Conservation (phyloP, 2,888 invertebrate genomes). For the Hedya salicella region DNA sequence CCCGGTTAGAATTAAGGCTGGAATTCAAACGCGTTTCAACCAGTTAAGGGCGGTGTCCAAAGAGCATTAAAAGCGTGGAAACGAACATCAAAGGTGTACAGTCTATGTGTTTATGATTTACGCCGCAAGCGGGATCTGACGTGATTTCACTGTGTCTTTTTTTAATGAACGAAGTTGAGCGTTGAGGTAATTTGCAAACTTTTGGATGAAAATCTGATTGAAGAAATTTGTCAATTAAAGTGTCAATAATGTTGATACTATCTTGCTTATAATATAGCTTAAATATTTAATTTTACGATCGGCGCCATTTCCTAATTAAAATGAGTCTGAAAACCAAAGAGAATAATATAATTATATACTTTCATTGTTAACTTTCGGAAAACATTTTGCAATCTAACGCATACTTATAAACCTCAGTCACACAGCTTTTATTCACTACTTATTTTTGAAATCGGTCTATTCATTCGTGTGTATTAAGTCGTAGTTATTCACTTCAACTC, state of each 20-base stretch:
- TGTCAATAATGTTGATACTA: background rate
- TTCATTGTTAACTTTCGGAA: no score
- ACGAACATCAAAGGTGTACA: slow-evolving; percentile 61
- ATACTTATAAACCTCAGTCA: no score
- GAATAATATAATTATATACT: no score
- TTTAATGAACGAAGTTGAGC: slow-evolving; percentile 9
- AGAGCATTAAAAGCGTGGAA: slow-evolving; percentile 57
- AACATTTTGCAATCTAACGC: no score
- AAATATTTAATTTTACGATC: no score
- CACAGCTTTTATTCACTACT: no score
- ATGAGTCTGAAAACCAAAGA: no score
- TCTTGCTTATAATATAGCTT: background rate
- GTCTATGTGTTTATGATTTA: slow-evolving; percentile 56
- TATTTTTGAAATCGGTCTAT: no score
- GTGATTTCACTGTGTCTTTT: slow-evolving; percentile 22
- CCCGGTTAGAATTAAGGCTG: slow-evolving; percentile 33
- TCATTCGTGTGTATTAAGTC: no score
- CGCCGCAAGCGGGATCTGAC: slow-evolving; percentile 36
- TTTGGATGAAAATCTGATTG: slow-evolving; percentile 24
- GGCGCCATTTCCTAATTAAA: no score
- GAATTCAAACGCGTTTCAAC: slow-evolving; percentile 45
- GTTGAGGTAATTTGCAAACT: slow-evolving; percentile 21
- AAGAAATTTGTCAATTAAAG: background rate
- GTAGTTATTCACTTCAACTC: no score
- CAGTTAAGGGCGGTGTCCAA: slow-evolving; percentile 58